These are phyloP conservation scores for Australoheros scitulus DNA, from an alignment of 2,113 vertebrate genomes.

Conservation along the genomic window DNA sequence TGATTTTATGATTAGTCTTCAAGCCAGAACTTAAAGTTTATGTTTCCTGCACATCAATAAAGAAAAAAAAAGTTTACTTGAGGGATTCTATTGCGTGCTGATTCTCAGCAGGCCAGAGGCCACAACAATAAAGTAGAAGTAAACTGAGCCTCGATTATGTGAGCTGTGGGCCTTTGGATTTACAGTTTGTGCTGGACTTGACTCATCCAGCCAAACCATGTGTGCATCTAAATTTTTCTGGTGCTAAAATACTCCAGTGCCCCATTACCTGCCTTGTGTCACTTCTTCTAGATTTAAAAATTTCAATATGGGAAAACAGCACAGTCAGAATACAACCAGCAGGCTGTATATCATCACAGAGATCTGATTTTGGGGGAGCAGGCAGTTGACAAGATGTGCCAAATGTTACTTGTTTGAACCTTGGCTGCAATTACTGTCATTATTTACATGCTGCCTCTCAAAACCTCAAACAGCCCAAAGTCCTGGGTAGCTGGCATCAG, in stretches of 20 bases:
- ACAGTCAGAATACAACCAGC: neutral
- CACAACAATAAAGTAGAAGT: neutral
- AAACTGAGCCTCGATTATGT: neutral
- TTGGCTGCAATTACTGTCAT: neutral
- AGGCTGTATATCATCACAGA: neutral
- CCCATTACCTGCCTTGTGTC: neutral
- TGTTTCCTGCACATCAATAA: neutral
- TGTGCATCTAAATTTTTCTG: neutral
- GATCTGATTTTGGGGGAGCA: neutral
- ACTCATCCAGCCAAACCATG: neutral
- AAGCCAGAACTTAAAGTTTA: neutral
- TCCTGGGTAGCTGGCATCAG: neutral
- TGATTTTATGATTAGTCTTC: neutral
- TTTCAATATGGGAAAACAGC: neutral
- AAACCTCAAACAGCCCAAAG: neutral
- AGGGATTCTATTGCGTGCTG: neutral
- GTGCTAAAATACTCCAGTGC: neutral
- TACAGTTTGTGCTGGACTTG: neutral
- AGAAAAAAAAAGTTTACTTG: neutral
- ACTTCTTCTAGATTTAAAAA: neutral
- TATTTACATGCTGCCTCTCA: neutral
- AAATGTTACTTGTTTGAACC: neutral
- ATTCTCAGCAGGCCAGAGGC: neutral
- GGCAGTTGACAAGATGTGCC: neutral
- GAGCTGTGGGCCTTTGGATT: constrained; percentile 21